Percentiles rank a stretch among this genome's conserved stretches.
Evolutionary conservation across 2,888 invertebrate species (phyloP).

Genomic region (Coecobrya sp.): DNA sequence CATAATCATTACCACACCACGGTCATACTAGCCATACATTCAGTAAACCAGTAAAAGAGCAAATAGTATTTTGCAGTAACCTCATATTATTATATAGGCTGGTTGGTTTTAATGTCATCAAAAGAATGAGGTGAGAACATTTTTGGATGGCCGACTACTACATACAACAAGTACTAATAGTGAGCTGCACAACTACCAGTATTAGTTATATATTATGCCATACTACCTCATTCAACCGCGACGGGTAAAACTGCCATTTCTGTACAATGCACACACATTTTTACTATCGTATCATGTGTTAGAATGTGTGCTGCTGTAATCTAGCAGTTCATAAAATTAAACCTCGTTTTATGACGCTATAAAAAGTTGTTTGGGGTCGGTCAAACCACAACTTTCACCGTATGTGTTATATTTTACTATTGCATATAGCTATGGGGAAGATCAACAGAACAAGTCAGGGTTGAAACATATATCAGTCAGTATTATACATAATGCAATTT

Average conservation of each 20-base stretch:
- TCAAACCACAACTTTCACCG: constrained; percentile 61
- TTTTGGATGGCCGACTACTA: constrained; percentile 52
- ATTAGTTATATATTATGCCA: constrained; percentile 7
- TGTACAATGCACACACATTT: constrained; percentile 39
- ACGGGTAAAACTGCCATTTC: constrained; percentile 53
- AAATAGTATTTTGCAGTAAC: not conserved
- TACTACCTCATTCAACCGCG: constrained; percentile 52
- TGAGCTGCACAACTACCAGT: not conserved
- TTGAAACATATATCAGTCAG: constrained; percentile 22
- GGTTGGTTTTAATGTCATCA: constrained; percentile 71
- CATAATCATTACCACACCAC: constrained; percentile 14
- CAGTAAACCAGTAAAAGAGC: not conserved
- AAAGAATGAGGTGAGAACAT: constrained; percentile 72
- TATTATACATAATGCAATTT: not conserved
- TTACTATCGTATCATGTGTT: constrained; percentile 39
- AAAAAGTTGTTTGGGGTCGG: constrained; percentile 73
- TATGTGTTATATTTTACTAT: constrained; percentile 3
- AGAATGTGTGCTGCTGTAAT: constrained; percentile 10
- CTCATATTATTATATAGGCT: constrained; percentile 17
- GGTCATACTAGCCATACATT: constrained; percentile 5
- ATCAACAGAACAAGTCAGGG: constrained; percentile 22
- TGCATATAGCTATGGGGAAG: not conserved
- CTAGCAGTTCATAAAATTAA: constrained; percentile 79
- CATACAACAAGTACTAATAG: not conserved
- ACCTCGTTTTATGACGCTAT: constrained; percentile 66